Evolutionary conservation across 1,140 invertebrate genomes (phyloP).

Genomic region (Caenorhabditis latens): DNA sequence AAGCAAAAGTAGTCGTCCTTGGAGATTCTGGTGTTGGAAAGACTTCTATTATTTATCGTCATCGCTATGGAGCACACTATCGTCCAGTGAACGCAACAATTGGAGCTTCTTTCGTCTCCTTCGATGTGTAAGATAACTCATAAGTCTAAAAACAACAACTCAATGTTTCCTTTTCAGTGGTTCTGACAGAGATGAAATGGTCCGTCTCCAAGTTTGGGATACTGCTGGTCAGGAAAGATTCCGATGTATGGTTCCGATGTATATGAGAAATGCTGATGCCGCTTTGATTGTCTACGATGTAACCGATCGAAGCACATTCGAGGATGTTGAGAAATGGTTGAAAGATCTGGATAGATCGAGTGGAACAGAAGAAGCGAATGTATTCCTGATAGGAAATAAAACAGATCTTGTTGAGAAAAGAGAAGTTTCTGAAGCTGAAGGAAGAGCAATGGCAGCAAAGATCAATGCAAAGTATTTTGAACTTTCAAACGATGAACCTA

Average conservation of each 20-base stretch:
- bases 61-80: slow-evolving; percentile 48
- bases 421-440: slow-evolving; percentile 61
- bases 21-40: slow-evolving; percentile 65
- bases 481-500: slow-evolving; percentile 29
- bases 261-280: slow-evolving; percentile 89
- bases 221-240: slow-evolving; percentile 96
- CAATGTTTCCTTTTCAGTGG: slow-evolving; percentile 27
- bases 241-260: slow-evolving; percentile 98
- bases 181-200: slow-evolving; percentile 11
- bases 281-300: slow-evolving; percentile 99
- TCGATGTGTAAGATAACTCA: slow-evolving; percentile 48
- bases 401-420: slow-evolving; percentile 49
- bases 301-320: slow-evolving; percentile 83
- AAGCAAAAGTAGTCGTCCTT: slow-evolving; percentile 55
- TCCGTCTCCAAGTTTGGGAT: slow-evolving; percentile 96
- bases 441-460: slow-evolving; percentile 56
- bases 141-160: background rate
- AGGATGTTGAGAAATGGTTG: slow-evolving; percentile 65
- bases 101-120: slow-evolving; percentile 62
- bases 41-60: slow-evolving; percentile 63
- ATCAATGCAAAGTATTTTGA: slow-evolving; percentile 62
- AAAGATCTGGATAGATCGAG: slow-evolving; percentile 61
- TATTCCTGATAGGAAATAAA: slow-evolving; percentile 65
- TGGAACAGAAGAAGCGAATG: slow-evolving; percentile 52
- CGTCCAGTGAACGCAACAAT: slow-evolving; percentile 60